Conservation (phyloP, 2,797 vertebrate species). For the Thaleichthys pacificus region DNA sequence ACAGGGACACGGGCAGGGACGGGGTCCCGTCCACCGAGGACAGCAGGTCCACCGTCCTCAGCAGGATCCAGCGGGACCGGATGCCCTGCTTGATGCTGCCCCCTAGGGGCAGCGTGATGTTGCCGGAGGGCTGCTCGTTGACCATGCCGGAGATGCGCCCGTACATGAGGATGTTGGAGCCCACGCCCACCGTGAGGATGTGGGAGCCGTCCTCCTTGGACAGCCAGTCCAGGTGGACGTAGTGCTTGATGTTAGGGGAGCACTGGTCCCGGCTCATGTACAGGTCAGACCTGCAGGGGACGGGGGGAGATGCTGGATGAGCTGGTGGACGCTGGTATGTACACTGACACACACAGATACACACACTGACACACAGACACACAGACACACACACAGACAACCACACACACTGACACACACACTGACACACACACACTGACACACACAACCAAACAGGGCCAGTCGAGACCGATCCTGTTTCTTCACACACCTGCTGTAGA, state of each 20-base stretch:
- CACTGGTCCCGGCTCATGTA: slow-evolving; percentile 86
- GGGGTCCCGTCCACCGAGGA: slow-evolving; percentile 96
- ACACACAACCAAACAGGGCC: neutral
- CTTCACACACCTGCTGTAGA: slow-evolving; percentile 85
- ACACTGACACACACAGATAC: neutral
- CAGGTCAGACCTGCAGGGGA: slow-evolving; percentile 85
- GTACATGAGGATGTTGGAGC: slow-evolving; percentile 97
- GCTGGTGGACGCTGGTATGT: neutral
- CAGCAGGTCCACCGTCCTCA: slow-evolving; percentile 89
- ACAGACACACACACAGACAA: neutral
- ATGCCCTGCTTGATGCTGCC: slow-evolving; percentile 99
- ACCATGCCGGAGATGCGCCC: slow-evolving; percentile 95
- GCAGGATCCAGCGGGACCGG: slow-evolving; percentile 93
- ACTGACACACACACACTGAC: slow-evolving; percentile 10
- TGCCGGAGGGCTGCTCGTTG: slow-evolving; percentile 88
- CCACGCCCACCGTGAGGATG: slow-evolving; percentile 95
- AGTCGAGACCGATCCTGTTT: neutral
- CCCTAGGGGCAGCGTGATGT: slow-evolving; percentile 95
- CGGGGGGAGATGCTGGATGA: slow-evolving; percentile 25
- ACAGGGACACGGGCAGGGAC: slow-evolving; percentile 93
- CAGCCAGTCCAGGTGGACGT: slow-evolving; percentile 97
- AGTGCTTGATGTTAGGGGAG: slow-evolving; percentile 93
- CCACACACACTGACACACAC: neutral
- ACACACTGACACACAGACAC: neutral
- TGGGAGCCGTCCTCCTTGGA: slow-evolving; percentile 99